Conservation (phyloP, 2,888 invertebrate species). For the Monopis laevigella region DNA sequence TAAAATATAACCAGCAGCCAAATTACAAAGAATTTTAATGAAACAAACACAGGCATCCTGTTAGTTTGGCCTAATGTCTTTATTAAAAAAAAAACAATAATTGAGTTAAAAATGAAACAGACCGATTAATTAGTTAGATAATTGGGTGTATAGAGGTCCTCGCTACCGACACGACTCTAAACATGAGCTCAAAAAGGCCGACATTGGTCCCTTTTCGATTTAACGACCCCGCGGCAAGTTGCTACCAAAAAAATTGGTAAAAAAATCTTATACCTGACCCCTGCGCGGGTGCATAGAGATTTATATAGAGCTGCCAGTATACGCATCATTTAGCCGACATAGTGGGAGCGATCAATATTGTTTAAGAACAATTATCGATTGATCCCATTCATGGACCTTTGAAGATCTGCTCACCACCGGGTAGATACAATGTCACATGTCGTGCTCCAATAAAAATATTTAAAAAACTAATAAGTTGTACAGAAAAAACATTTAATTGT, state of each 20-base stretch:
- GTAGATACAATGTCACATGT: too few relatives aligned
- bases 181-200: slow-evolving; percentile 48
- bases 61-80: neutral
- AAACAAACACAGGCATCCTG: slow-evolving; percentile 9
- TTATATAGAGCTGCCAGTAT: slow-evolving; percentile 28
- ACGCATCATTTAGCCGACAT: too few relatives aligned
- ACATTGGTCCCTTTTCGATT: slow-evolving; percentile 52
- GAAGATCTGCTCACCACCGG: too few relatives aligned
- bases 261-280: slow-evolving; percentile 51
- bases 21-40: neutral
- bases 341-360: too few relatives aligned
- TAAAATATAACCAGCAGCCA: too few relatives aligned
- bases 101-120: slow-evolving; percentile 22
- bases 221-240: slow-evolving; percentile 43
- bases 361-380: too few relatives aligned
- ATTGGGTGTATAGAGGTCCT: slow-evolving; percentile 34
- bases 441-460: too few relatives aligned
- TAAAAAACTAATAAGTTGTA: too few relatives aligned
- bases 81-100: slow-evolving; percentile 9
- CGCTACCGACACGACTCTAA: slow-evolving; percentile 41
- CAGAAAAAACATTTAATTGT: too few relatives aligned
- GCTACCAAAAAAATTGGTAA: slow-evolving; percentile 52
- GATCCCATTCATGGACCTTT: too few relatives aligned
- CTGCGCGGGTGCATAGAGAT: slow-evolving; percentile 17
- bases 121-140: slow-evolving; percentile 58